A percentile compares a stretch with the other conserved stretches of the same genome.
Evolutionary conservation across 2,797 vertebrate genomes (phyloP).

Genomic region (Carapus acus): DNA sequence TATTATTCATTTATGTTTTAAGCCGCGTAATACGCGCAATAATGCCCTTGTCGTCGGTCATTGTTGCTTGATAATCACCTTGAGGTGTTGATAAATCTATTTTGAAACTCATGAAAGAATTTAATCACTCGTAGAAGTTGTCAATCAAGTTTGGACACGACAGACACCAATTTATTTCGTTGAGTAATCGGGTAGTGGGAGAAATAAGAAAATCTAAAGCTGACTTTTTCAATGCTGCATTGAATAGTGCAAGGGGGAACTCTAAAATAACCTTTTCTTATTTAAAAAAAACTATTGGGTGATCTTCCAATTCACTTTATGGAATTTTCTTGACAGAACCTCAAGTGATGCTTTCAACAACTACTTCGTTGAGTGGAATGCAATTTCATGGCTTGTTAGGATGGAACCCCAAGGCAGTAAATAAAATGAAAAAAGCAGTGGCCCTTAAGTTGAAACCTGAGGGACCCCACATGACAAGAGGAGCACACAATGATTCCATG

Average conservation of each 20-base stretch:
- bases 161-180: not conserved
- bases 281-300: conserved; percentile 17
- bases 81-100: conserved; percentile 1
- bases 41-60: conserved; percentile 6
- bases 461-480: too few species aligned
- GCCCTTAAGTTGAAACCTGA: too few species aligned
- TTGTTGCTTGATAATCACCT: conserved; percentile 14
- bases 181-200: conserved; percentile 16
- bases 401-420: too few species aligned
- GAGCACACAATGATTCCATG: too few species aligned
- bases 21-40: too few species aligned
- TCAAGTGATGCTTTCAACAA: conserved; percentile 2
- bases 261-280: conserved; percentile 8
- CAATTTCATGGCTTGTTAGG: too few species aligned
- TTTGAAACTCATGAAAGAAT: conserved; percentile 6
- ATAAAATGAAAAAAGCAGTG: too few species aligned
- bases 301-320: conserved; percentile 3
- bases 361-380: conserved; percentile 5
- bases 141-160: not conserved
- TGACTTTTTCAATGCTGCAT: conserved; percentile 4
- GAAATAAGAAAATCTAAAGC: conserved; percentile 12
- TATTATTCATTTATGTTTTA: too few species aligned
- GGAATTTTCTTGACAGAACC: conserved; percentile 1
- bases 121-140: conserved; percentile 6
- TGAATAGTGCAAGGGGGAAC: conserved; percentile 1